Base-by-base conservation (phyloP, 2,113 vertebrate genomes). In the Lota lota region DNA sequence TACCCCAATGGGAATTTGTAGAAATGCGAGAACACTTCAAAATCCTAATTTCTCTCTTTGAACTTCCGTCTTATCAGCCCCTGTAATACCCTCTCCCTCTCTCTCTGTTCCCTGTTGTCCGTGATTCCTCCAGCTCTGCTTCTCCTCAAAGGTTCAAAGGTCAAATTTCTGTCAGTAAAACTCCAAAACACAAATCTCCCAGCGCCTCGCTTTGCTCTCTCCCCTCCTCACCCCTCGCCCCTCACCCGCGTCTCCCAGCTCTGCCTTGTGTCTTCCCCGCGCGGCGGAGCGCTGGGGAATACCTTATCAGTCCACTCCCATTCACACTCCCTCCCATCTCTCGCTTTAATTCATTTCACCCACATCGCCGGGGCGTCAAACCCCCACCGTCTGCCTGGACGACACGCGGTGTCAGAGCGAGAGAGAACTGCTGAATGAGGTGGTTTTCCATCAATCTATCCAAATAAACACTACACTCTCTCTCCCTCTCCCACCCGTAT, bases 61-160 rank as follows among this genome's bases (percentile, higher is more conserved):
- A 91, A 88, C 86, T 85, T 69, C 84, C 68, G 72, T 85, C 83
- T 89, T 89, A 86, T 91, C 87, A 81, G 73, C 74, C 84, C 75
- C 70, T 11, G 60, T 63, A 71, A 79, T 73, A 70, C 70, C 65
- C 50, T 73, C 69, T 73, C 75, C 78, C 59, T 78, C 69, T 73
- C 78, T 15, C 67, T 66, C 58, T 40, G 3, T 61, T 78, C 65
- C 81, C 85, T 85, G 83, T 84, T 91, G 24, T 88, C 81, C 79
- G 83, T 69, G 36, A 76, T 81, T 76, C 77, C 73, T 74, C 69
- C 74, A 70, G 57, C 58, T 68, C 66, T 68, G 66, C 36, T 68
- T 68, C 40, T 68, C 66, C 58, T 68, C 66, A 68, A 68, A 36
- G 16, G 28, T 24, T 28, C 56, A 47, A 67, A 54, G 19, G 28